Percentiles rank a stretch among this genome's conserved stretches.
Conservation (phyloP, 2,797 vertebrate genomes). For the Chaenodraco wilsoni region DNA sequence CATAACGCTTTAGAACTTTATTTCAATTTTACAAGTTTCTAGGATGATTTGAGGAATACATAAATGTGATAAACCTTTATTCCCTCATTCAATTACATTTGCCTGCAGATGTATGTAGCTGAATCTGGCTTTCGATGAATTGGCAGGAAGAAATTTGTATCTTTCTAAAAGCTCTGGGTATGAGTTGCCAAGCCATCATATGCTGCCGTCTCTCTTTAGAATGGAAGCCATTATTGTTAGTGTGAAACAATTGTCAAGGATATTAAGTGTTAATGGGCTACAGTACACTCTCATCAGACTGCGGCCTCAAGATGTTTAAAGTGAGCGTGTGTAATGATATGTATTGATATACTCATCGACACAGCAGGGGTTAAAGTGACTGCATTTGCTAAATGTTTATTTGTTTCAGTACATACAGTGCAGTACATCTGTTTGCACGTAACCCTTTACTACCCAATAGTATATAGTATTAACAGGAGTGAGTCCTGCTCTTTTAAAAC, state of each 20-base stretch:
- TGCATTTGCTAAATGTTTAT: conserved; percentile 13
- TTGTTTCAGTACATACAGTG: conserved; percentile 7
- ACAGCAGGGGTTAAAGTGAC: no score
- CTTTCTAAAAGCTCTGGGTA: conserved; percentile 2
- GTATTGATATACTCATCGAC: conserved; percentile 11
- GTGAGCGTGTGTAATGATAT: conserved; percentile 32
- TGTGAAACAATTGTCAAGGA: conserved; percentile 33
- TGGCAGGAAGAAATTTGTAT: conserved; percentile 9
- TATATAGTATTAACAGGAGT: background rate
- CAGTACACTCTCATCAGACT: conserved; percentile 2
- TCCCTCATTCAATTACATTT: background rate
- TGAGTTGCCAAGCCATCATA: background rate
- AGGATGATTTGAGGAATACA: background rate
- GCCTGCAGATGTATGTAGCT: background rate
- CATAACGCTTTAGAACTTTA: background rate
- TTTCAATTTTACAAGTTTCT: background rate
- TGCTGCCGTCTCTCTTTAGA: conserved; percentile 1
- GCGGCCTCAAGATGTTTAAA: conserved; percentile 17
- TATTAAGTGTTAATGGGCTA: conserved; percentile 36
- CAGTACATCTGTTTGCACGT: conserved; percentile 22
- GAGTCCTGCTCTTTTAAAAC: background rate
- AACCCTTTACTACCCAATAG: background rate
- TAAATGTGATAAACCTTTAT: background rate
- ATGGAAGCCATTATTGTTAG: conserved; percentile 23
- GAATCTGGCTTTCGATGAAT: background rate